Evolutionary conservation across 2,113 vertebrate genomes (phyloP).

Genomic region (Cyprichromis sp.): DNA sequence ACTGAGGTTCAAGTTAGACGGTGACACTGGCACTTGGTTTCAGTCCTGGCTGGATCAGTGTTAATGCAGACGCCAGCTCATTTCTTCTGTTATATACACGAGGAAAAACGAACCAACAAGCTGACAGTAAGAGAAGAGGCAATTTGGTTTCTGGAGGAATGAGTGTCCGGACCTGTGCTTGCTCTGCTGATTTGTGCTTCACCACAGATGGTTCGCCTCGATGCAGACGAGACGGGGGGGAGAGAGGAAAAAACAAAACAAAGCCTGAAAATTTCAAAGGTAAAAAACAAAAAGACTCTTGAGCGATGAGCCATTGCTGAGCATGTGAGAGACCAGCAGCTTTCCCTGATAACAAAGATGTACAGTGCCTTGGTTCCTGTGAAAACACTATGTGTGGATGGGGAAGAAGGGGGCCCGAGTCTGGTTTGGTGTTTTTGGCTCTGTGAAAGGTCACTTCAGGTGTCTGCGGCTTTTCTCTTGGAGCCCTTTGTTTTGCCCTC

Average conservation of each 20-base stretch:
- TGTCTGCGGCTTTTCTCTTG: constrained; percentile 61
- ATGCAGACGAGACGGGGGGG: not conserved
- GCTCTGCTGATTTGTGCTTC: constrained; percentile 2
- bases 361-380: not conserved
- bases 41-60: not conserved
- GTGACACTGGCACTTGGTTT: constrained; percentile 57
- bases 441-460: constrained; percentile 30
- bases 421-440: constrained; percentile 39
- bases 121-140: not conserved
- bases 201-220: not conserved
- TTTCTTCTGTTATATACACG: not conserved
- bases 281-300: not conserved
- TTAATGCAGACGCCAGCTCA: not conserved
- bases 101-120: not conserved
- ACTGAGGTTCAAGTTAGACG: constrained; percentile 72
- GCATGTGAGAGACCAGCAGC: constrained; percentile 53
- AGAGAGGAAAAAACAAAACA: not conserved
- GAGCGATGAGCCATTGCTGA: not conserved
- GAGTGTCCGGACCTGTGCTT: not conserved
- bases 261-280: constrained; percentile 25
- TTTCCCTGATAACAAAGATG: not conserved
- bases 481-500: constrained; percentile 31
- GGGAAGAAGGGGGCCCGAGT: constrained; percentile 26
- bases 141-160: not conserved
- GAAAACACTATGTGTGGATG: not conserved